Evolutionary conservation across 2,113 vertebrate genomes (phyloP).

Genomic region (Lanius collurio): DNA sequence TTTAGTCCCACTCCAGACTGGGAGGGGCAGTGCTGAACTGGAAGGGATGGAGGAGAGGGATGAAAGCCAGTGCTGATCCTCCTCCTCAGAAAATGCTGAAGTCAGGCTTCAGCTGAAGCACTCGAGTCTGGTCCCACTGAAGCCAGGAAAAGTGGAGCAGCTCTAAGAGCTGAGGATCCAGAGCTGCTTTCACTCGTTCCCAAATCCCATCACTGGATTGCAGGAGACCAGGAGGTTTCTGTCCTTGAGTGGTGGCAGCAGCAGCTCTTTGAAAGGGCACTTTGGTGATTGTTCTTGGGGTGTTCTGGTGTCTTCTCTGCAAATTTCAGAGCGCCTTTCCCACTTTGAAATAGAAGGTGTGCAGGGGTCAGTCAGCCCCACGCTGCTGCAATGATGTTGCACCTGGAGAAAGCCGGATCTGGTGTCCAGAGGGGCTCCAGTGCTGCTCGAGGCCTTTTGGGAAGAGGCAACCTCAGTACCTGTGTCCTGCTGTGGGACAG

Average conservation of each 20-base stretch:
- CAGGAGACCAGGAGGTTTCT: not conserved
- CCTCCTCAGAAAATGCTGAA: not conserved
- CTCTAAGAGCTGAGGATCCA: not conserved
- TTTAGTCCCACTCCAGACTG: not conserved
- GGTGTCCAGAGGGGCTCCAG: not conserved
- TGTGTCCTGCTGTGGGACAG: not conserved
- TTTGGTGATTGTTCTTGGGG: not conserved
- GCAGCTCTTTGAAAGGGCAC: not conserved
- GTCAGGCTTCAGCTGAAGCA: not conserved
- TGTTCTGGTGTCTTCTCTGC: not conserved
- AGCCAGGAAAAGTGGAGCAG: not conserved
- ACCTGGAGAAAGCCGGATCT: not conserved
- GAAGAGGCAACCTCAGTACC: not conserved
- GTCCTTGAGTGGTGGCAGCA: not conserved
- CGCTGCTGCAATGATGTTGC: not conserved
- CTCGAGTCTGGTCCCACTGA: not conserved
- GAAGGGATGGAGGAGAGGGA: not conserved
- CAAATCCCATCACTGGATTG: not conserved
- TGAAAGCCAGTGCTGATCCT: not conserved
- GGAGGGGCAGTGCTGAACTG: not conserved
- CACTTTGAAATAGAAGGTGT: not conserved
- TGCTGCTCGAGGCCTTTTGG: not conserved
- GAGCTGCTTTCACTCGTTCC: not conserved
- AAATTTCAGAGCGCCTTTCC: not conserved
- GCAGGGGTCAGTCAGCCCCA: accelerated